These are phyloP conservation scores for Galaxea fascicularis DNA, from an alignment of 92 coral and sea anemone genomes.

Conservation along the genomic window DNA sequence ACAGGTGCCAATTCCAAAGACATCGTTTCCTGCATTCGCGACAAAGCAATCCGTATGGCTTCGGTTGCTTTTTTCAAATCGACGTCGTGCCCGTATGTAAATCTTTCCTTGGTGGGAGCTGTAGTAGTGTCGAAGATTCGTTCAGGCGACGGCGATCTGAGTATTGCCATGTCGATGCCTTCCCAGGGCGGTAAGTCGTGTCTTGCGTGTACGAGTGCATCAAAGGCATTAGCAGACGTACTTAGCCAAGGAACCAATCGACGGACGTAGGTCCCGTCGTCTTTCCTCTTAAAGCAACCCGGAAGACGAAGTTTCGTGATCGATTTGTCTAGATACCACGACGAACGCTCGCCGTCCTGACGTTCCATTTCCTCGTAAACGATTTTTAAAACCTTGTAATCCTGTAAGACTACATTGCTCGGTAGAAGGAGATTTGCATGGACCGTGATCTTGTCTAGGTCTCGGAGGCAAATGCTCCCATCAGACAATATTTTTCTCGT, in stretches of 20 bases:
- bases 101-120: too few species aligned
- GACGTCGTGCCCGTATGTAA: not conserved
- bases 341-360: not conserved
- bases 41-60: not conserved
- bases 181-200: constrained; percentile 3
- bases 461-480: not conserved
- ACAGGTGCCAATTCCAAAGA: not conserved
- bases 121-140: too few species aligned
- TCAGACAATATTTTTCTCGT: not conserved
- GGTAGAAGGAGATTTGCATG: constrained; percentile 19
- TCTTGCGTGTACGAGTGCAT: not conserved
- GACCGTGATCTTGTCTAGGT: constrained; percentile 5
- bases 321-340: constrained; percentile 3
- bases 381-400: not conserved
- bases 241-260: constrained; percentile 11
- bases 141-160: not conserved
- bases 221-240: not conserved
- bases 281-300: not conserved
- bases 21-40: not conserved
- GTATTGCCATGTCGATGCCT: constrained; percentile 5
- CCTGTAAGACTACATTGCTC: not conserved
- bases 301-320: constrained; percentile 27
- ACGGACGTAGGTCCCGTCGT: constrained; percentile 4
- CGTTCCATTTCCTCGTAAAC: constrained; percentile 8
- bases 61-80: not conserved